phyloP scores from a whole-genome alignment of 2,888 invertebrate genomes.

The Bombyx huttoni region DNA sequence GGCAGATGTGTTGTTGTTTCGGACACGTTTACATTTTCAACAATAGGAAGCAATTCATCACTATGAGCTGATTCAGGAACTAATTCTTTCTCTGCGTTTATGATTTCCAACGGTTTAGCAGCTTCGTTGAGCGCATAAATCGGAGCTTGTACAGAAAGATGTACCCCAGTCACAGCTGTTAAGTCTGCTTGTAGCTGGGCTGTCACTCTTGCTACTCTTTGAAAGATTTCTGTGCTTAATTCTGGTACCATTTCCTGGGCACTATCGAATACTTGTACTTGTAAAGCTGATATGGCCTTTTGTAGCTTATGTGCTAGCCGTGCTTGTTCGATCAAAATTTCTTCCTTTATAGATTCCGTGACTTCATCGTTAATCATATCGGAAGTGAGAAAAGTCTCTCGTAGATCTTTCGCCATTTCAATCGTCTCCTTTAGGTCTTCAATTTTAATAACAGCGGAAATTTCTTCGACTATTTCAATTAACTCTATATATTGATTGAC shows the following conservation, averaged over 20 bases:
- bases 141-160: constrained; percentile 21
- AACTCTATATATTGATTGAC: constrained; percentile 48
- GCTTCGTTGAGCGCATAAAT: not conserved
- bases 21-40: too few species aligned
- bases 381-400: constrained; percentile 21
- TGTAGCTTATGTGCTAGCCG: constrained; percentile 32
- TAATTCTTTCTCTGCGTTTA: too few species aligned
- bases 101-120: not conserved
- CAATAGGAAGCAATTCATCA: too few species aligned
- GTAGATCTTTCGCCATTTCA: constrained; percentile 35
- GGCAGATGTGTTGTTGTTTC: too few species aligned
- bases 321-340: constrained; percentile 16
- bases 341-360: constrained; percentile 6
- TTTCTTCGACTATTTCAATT: constrained; percentile 46
- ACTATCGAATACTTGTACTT: constrained; percentile 30
- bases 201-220: constrained; percentile 30
- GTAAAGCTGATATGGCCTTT: constrained; percentile 27
- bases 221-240: constrained; percentile 21
- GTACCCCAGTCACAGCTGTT: constrained; percentile 23
- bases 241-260: constrained; percentile 25
- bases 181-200: constrained; percentile 39
- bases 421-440: constrained; percentile 35
- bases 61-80: too few species aligned
- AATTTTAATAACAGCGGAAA: constrained; percentile 31
- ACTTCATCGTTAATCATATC: constrained; percentile 12